Conservation (phyloP, 2,888 invertebrate species). For the Hololepta plana region DNA sequence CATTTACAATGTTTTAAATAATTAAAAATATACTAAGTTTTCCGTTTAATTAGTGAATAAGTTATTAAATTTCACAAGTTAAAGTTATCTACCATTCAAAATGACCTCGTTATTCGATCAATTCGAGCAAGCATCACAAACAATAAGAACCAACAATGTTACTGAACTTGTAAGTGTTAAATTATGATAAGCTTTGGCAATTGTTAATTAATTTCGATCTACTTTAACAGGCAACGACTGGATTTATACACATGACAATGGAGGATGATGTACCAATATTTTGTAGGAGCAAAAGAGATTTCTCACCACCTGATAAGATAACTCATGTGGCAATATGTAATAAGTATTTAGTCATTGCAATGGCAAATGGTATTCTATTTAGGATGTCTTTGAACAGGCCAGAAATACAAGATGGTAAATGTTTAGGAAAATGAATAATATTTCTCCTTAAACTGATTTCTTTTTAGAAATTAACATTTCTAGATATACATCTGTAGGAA, state of each 20-base stretch:
- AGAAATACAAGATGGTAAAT: conserved; percentile 54
- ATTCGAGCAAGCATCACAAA: conserved; percentile 60
- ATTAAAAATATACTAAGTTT: too few relatives aligned
- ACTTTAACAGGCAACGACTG: conserved; percentile 29
- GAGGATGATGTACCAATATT: conserved; percentile 74
- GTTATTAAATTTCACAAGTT: too few relatives aligned
- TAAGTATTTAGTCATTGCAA: conserved; percentile 65
- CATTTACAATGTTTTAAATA: too few relatives aligned
- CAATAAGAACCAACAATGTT: conserved; percentile 23
- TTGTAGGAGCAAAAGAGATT: conserved; percentile 64
- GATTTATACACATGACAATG: conserved; percentile 38
- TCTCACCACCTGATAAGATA: conserved; percentile 61
- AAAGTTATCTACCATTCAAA: conserved; percentile 5
- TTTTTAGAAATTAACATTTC: conserved; percentile 54
- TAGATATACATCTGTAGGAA: conserved; percentile 40
- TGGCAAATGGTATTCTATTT: conserved; percentile 55
- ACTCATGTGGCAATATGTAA: conserved; percentile 66
- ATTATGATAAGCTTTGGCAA: conserved; percentile 3
- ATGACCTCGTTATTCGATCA: conserved; percentile 79
- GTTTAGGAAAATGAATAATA: conserved; percentile 1
- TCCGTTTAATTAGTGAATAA: too few relatives aligned
- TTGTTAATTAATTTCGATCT: conserved; percentile 10
- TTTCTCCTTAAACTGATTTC: conserved; percentile 5
- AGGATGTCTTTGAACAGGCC: conserved; percentile 66
- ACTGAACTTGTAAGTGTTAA: conserved; percentile 29